Percentiles rank a stretch among this genome's conserved stretches.
These are phyloP conservation scores for Toxotes chatareus DNA, from an alignment of 2,113 vertebrate species.

Conservation along the genomic window DNA sequence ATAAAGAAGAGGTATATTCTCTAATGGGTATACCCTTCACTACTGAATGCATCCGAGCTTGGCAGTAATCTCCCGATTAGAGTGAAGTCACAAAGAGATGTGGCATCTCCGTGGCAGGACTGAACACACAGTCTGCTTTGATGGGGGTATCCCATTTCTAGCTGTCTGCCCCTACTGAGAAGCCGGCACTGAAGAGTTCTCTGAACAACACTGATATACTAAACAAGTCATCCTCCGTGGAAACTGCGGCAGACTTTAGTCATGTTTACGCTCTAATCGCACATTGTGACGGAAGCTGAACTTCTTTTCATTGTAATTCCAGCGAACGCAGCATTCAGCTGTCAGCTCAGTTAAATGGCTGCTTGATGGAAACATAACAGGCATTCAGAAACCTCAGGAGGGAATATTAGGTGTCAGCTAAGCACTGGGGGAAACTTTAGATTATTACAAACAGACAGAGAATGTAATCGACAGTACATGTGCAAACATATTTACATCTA, in stretches of 20 bases:
- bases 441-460: not conserved
- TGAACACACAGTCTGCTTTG: slow-evolving; percentile 30
- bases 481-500: not conserved
- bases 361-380: slow-evolving; percentile 40
- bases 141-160: slow-evolving; percentile 35
- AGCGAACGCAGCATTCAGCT: slow-evolving; percentile 20
- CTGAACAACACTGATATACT: slow-evolving; percentile 31
- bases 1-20: not conserved
- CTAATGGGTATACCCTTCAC: not conserved
- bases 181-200: slow-evolving; percentile 13
- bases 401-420: slow-evolving; percentile 4
- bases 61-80: slow-evolving; percentile 25
- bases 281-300: slow-evolving; percentile 39
- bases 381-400: slow-evolving; percentile 16
- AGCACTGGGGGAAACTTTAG: not conserved
- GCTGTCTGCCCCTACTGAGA: slow-evolving; percentile 21
- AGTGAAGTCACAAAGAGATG: slow-evolving; percentile 16
- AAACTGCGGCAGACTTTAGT: slow-evolving; percentile 41
- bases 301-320: slow-evolving; percentile 38
- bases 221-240: slow-evolving; percentile 27
- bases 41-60: not conserved
- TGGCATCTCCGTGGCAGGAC: not conserved
- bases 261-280: slow-evolving; percentile 51
- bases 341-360: slow-evolving; percentile 32
- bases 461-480: not conserved